Base-by-base conservation (phyloP, 1,140 invertebrate genomes). In the Brachionus rotundiformis region DNA sequence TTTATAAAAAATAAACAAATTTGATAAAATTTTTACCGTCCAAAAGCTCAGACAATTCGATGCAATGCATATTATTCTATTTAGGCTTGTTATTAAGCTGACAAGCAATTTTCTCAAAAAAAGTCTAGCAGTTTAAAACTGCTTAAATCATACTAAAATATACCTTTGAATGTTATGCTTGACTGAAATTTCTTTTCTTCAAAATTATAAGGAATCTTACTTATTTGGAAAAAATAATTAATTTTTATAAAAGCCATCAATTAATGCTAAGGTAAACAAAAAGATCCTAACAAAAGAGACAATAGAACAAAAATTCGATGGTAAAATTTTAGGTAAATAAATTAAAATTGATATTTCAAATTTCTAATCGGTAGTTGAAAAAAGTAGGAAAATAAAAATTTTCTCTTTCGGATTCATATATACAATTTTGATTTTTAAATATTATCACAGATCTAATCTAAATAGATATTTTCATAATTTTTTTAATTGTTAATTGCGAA, bases 41-140 rank as follows among this genome's bases (percentile, higher is more conserved):
- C 29, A 63, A 63, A 29, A 63, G 29, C n/a, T 63, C 61, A 27
- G 61, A 31, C 11, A 63, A 16, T 29, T 63, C 61, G n/a, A 63
- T 63, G 61, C 61, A 29, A 33, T 63, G 61, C 61, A 63, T 63
- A 13, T 23, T 63, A 3, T 13, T 16, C 25, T 16, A 27, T 11
- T n/a, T 10, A 2, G 8, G 25, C n/a, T 63, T 31, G 25, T 29
- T 63, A 13, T 13, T 16, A 13, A n/a, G 6, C 29, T 29, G n/a
- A 23, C 61, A 33, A 13, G 25, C 29, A 63, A 63, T 13, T 29
- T 63, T 63, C 29, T 63, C 61, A 31, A 33, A 27, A n/a, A n/a
- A n/a, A 54, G 47, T 54, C 47, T 54, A 54, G 47, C 47, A 54
- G 47, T 25, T 54, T 16, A 54, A 54, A 54, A 54, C 47, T 54